phyloP scores from a whole-genome alignment of 1,140 invertebrate species.

The Chelonus insularis region DNA sequence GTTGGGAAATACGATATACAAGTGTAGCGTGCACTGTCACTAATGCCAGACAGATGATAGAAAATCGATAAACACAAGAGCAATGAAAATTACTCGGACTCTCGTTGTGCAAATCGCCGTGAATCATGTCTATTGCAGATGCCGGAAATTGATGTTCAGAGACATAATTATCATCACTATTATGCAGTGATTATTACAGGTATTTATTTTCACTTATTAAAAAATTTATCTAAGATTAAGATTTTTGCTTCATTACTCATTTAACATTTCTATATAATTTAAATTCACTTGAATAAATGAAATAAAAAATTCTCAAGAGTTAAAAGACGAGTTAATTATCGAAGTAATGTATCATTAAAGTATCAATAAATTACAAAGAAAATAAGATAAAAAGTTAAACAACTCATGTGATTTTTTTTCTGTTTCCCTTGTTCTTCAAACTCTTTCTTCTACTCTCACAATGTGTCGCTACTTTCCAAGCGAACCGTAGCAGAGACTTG shows the following conservation, averaged over 20 bases:
- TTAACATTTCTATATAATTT: too few relatives aligned
- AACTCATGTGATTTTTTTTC: not conserved
- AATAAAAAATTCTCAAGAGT: too few relatives aligned
- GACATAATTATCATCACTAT: not conserved
- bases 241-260: too few relatives aligned
- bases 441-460: not conserved
- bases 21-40: not conserved
- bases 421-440: not conserved
- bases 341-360: too few relatives aligned
- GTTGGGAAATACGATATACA: not conserved
- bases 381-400: too few relatives aligned
- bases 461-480: constrained; percentile 27
- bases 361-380: too few relatives aligned
- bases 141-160: not conserved
- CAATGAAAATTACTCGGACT: constrained; percentile 9
- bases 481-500: constrained; percentile 25
- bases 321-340: too few relatives aligned
- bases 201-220: not conserved
- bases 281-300: too few relatives aligned
- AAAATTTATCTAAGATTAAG: too few relatives aligned
- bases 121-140: constrained; percentile 11
- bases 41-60: constrained; percentile 1
- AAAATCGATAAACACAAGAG: constrained; percentile 4
- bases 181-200: not conserved
- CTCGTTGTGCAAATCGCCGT: not conserved